A percentile compares a stretch with the other conserved stretches of the same genome.
Conservation (phyloP, 2,888 invertebrate genomes). For the Parascotia fuliginaria region DNA sequence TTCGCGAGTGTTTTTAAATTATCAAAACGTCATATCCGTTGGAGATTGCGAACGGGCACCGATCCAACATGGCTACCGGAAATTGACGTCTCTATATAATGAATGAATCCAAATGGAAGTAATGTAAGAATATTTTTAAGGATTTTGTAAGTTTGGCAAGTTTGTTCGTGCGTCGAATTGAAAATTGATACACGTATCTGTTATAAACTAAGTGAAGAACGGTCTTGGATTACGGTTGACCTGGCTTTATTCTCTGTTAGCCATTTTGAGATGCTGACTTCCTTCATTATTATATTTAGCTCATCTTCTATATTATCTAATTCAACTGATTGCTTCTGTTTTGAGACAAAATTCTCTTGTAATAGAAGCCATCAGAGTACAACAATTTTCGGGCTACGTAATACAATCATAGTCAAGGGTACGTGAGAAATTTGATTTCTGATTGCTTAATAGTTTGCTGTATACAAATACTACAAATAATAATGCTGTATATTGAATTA, state of each 20-base stretch:
- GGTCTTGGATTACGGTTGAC: slow-evolving; percentile 14
- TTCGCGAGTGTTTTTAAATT: slow-evolving; percentile 54
- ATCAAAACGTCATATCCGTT: slow-evolving; percentile 67
- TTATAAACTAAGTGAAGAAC: slow-evolving; percentile 18
- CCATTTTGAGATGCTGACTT: slow-evolving; percentile 5
- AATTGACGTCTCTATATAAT: slow-evolving; percentile 65
- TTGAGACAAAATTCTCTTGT: background rate
- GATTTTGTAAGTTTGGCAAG: slow-evolving; percentile 34
- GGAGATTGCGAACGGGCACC: slow-evolving; percentile 57
- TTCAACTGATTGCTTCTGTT: slow-evolving; percentile 5
- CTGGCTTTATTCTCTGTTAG: slow-evolving; percentile 6
- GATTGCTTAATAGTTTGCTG: too few relatives aligned
- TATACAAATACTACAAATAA: too few relatives aligned
- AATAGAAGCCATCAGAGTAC: too few relatives aligned
- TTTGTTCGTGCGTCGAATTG: slow-evolving; percentile 24
- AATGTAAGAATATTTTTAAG: slow-evolving; percentile 39
- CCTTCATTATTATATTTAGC: slow-evolving; percentile 1
- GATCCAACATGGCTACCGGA: slow-evolving; percentile 69
- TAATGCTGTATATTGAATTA: too few relatives aligned
- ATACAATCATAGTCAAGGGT: too few relatives aligned
- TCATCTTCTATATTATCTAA: slow-evolving; percentile 6
- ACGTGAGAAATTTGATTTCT: too few relatives aligned
- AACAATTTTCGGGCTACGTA: too few relatives aligned
- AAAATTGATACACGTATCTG: slow-evolving; percentile 24
- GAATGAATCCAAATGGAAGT: slow-evolving; percentile 59